These are phyloP conservation scores for Pampus argenteus DNA, from an alignment of 2,797 vertebrate genomes.

Conservation along the genomic window DNA sequence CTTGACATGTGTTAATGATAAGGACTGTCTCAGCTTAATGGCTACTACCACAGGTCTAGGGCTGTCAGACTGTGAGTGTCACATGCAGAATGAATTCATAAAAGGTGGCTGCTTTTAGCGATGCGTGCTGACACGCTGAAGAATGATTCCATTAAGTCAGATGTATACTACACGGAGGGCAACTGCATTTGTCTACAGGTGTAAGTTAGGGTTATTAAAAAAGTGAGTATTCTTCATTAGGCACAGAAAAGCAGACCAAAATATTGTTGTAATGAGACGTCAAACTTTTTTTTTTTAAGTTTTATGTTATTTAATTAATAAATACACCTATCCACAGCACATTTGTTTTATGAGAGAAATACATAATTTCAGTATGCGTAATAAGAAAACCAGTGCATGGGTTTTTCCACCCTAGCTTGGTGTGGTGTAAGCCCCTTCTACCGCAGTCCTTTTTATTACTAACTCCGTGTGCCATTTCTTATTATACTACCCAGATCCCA, in stretches of 20 bases:
- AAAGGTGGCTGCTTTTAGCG: slow-evolving; percentile 53
- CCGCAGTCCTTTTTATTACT: not conserved
- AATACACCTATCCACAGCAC: not conserved
- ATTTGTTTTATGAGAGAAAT: not conserved
- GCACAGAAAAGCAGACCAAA: not conserved
- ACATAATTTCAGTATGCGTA: not conserved
- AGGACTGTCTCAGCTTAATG: slow-evolving; percentile 60
- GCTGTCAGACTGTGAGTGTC: slow-evolving; percentile 39
- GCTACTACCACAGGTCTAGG: slow-evolving; percentile 28
- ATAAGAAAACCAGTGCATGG: not conserved
- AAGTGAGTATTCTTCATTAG: not conserved
- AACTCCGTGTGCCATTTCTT: not conserved
- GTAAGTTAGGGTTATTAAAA: not conserved
- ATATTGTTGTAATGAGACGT: not conserved
- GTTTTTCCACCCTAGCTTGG: not conserved
- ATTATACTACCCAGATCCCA: not conserved
- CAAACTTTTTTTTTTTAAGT: slow-evolving; percentile 7
- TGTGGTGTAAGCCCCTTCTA: not conserved
- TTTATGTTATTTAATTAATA: not conserved
- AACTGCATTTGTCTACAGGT: slow-evolving; percentile 21
- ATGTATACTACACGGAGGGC: slow-evolving; percentile 3
- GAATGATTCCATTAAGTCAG: slow-evolving; percentile 43
- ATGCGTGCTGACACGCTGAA: slow-evolving; percentile 36
- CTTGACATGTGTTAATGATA: slow-evolving; percentile 64
- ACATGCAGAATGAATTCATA: slow-evolving; percentile 52